A percentile compares a stretch with the other conserved stretches of the same genome.
Evolutionary conservation across 2,797 vertebrate genomes (phyloP).

Genomic region (Peromyscus nudipes): DNA sequence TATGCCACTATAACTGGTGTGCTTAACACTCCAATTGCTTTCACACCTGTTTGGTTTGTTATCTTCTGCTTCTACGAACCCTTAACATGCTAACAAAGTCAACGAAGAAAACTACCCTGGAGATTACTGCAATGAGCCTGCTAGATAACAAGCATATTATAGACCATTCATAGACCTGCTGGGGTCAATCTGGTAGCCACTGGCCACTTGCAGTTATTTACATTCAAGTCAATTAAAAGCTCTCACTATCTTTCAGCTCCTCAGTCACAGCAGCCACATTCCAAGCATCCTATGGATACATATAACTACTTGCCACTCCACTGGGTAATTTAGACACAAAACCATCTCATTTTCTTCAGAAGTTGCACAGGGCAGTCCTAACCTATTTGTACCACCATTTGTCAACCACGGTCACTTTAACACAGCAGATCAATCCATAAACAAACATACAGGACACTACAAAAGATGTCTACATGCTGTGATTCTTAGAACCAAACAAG

Average conservation of each 20-base stretch:
- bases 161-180: background rate
- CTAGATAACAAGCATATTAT: background rate
- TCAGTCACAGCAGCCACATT: background rate
- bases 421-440: background rate
- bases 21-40: background rate
- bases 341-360: background rate
- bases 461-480: background rate
- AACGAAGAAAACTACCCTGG: background rate
- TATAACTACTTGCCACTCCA: background rate
- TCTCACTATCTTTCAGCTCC: background rate
- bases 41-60: background rate
- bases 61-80: background rate
- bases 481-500: background rate
- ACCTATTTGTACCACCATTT: background rate
- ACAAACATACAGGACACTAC: background rate
- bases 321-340: background rate
- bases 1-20: too few relatives aligned
- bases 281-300: background rate
- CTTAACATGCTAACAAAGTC: background rate
- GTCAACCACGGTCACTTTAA: background rate
- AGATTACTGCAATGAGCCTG: background rate
- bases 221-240: background rate
- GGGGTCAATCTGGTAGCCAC: background rate
- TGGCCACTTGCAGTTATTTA: background rate
- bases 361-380: background rate